Conservation (phyloP, 2,797 vertebrate species). For the Dallia pectoralis region DNA sequence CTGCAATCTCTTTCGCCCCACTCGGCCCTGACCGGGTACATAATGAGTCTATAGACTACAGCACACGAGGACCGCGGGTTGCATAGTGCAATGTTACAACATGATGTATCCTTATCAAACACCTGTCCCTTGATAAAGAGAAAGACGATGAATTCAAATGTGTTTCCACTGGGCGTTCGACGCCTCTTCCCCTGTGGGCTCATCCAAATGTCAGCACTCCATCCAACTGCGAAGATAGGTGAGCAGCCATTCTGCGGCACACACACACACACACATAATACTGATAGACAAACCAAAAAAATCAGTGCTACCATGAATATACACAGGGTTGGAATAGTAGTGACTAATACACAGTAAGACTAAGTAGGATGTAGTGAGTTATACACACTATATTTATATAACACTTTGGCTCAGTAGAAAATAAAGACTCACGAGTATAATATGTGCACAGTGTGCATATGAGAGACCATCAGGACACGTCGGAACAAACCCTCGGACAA, state of each 20-base stretch:
- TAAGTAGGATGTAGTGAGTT: conserved; percentile 50
- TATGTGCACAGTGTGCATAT: conserved; percentile 67
- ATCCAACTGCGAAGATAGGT: conserved; percentile 18
- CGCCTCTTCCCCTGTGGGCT: conserved; percentile 10
- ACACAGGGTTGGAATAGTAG: conserved; percentile 58
- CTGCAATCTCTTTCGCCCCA: conserved; percentile 24
- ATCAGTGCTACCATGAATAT: conserved; percentile 64
- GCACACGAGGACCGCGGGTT: conserved; percentile 56
- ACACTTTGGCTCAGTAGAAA: conserved; percentile 75
- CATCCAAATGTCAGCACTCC: conserved; percentile 2
- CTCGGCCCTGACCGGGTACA: conserved; percentile 29
- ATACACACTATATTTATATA: conserved; percentile 33
- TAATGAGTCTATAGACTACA: conserved; percentile 39
- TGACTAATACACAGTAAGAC: conserved; percentile 60
- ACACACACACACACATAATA: conserved; percentile 56
- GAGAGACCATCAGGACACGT: conserved; percentile 50
- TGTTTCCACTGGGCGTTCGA: conserved; percentile 7
- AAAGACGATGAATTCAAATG: neutral
- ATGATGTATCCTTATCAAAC: conserved; percentile 34
- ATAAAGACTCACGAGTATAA: conserved; percentile 50
- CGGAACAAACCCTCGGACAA: conserved; percentile 41
- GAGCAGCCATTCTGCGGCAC: conserved; percentile 25
- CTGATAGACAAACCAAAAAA: conserved; percentile 62
- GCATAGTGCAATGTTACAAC: conserved; percentile 67
- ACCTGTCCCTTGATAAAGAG: conserved; percentile 15